phyloP scores from a whole-genome alignment of 2,113 vertebrate genomes.

The Psilopsiagon aymara region DNA sequence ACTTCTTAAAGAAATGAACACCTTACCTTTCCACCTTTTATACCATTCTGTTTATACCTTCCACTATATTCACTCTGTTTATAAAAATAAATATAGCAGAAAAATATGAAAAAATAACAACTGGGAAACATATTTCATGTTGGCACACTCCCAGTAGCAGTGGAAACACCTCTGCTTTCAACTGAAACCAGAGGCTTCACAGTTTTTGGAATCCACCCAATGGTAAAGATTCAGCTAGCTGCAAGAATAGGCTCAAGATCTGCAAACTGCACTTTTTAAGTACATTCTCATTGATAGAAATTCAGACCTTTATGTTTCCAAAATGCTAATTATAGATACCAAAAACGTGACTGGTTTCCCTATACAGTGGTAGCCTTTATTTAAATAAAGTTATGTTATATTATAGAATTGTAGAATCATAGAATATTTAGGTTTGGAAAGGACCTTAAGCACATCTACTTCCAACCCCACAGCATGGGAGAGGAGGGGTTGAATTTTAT shows the following conservation, averaged over 20 bases:
- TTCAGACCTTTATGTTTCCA: not conserved
- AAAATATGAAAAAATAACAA: not conserved
- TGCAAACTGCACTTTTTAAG: not conserved
- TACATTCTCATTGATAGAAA: not conserved
- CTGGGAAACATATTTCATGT: not conserved
- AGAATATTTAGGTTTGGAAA: not conserved
- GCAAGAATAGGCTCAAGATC: not conserved
- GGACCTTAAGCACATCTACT: not conserved
- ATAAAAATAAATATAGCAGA: not conserved
- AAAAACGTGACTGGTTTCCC: not conserved
- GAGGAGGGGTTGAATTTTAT: not conserved
- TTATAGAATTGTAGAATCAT: not conserved
- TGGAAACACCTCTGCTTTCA: not conserved
- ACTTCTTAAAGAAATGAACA: not conserved
- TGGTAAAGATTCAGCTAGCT: not conserved
- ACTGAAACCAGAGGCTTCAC: not conserved
- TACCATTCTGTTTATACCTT: not conserved
- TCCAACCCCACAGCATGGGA: not conserved
- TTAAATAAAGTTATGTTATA: not conserved
- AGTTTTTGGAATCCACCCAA: not conserved
- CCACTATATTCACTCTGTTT: not conserved
- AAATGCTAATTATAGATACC: not conserved
- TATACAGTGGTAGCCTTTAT: not conserved
- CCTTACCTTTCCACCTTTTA: not conserved
- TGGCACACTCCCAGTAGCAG: not conserved